A percentile compares a stretch with the other conserved stretches of the same genome.
Evolutionary conservation across 2,888 invertebrate genomes (phyloP).

Genomic region (Pollenia amentaria): DNA sequence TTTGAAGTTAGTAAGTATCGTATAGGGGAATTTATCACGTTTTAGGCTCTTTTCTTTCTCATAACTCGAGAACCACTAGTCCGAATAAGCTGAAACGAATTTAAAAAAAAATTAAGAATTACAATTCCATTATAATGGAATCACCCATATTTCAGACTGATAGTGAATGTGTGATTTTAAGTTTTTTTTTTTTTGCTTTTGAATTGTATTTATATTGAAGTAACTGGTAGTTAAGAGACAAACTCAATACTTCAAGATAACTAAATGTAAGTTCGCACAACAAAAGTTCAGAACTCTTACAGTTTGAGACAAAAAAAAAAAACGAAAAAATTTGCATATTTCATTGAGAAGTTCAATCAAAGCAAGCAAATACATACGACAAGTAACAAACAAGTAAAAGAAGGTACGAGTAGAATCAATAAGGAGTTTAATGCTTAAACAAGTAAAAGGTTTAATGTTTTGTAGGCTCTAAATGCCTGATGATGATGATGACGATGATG

Average conservation of each 20-base stretch:
- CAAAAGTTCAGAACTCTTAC: slow-evolving; percentile 58
- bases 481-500: slow-evolving; percentile 55
- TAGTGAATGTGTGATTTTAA: slow-evolving; percentile 55
- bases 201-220: slow-evolving; percentile 54
- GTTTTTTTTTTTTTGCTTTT: slow-evolving; percentile 11
- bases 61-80: too few species aligned
- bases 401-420: slow-evolving; percentile 57
- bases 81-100: too few species aligned
- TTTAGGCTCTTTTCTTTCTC: too few species aligned
- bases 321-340: slow-evolving; percentile 82
- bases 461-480: slow-evolving; percentile 71
- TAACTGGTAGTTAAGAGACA: slow-evolving; percentile 72
- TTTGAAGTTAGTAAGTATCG: too few species aligned
- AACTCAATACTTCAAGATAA: slow-evolving; percentile 71
- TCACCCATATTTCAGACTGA: slow-evolving; percentile 26
- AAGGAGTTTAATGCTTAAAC: slow-evolving; percentile 69
- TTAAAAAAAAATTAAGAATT: too few species aligned
- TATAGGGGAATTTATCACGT: too few species aligned
- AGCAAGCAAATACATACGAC: slow-evolving; percentile 51
- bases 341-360: slow-evolving; percentile 84
- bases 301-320: slow-evolving; percentile 54
- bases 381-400: slow-evolving; percentile 43
- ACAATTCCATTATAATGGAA: too few species aligned
- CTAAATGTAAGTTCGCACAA: slow-evolving; percentile 64
- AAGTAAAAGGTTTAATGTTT: slow-evolving; percentile 69